These are phyloP conservation scores for Poeciliopsis retropinna DNA, from an alignment of 2,113 vertebrate genomes.

Conservation along the genomic window DNA sequence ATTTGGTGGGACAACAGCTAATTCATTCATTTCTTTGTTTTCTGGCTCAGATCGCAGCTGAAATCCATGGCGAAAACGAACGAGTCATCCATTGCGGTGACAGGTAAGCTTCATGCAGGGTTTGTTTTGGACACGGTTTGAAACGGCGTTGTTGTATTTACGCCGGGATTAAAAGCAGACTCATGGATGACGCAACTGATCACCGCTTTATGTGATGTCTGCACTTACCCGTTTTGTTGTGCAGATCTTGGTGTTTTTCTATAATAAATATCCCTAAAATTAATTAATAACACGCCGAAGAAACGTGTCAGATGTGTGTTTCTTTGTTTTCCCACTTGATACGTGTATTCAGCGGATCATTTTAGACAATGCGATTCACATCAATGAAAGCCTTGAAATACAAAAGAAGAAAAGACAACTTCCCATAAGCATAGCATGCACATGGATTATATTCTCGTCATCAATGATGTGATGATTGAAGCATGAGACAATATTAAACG, in stretches of 20 bases:
- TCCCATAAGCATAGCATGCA: not conserved
- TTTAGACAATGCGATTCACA: not conserved
- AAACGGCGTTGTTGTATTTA: constrained; percentile 13
- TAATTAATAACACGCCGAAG: not conserved
- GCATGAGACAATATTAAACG: not conserved
- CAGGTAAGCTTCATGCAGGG: constrained; percentile 61
- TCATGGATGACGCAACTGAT: constrained; percentile 61
- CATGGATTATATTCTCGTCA: constrained; percentile 14
- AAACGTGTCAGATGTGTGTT: constrained; percentile 16
- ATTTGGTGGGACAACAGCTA: constrained; percentile 13
- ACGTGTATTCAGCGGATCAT: not conserved
- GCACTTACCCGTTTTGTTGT: constrained; percentile 17
- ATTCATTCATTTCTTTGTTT: constrained; percentile 14
- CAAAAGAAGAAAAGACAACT: not conserved
- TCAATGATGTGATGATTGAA: not conserved
- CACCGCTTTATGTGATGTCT: constrained; percentile 32
- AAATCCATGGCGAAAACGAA: constrained; percentile 68
- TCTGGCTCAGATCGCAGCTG: constrained; percentile 6
- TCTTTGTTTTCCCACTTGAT: not conserved
- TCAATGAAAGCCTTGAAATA: not conserved
- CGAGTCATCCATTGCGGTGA: constrained; percentile 33
- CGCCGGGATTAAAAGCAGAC: constrained; percentile 28
- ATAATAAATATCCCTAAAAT: not conserved
- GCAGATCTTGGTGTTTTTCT: not conserved
- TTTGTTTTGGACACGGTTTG: not conserved